These are phyloP conservation scores for Mimachlamys varia DNA, from an alignment of 2,888 invertebrate genomes.

Conservation along the genomic window DNA sequence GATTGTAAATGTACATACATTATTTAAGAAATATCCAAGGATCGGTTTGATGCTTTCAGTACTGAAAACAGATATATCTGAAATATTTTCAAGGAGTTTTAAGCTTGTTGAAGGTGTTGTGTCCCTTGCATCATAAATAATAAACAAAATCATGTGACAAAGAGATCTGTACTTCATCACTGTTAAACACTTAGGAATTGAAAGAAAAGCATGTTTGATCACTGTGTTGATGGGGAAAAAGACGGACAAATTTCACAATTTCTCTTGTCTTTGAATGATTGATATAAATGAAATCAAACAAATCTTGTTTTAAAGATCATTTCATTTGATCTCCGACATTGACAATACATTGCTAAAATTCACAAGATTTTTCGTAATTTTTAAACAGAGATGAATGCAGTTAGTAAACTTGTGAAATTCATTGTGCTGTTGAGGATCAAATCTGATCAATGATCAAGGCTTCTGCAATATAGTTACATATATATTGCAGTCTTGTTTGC, in stretches of 20 bases:
- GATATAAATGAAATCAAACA: no score
- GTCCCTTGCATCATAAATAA: conserved; percentile 29
- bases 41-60: not conserved
- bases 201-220: not conserved
- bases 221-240: not conserved
- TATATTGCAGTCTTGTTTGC: no score
- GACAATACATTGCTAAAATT: no score
- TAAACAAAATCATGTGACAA: not conserved
- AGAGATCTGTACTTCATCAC: conserved; percentile 13
- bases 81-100: not conserved
- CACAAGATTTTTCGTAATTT: no score
- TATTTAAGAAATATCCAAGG: not conserved
- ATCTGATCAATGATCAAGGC: no score
- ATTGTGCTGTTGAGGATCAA: no score
- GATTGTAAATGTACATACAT: not conserved
- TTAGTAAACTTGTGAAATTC: no score
- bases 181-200: not conserved
- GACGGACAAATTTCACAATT: not conserved
- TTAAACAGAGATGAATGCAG: no score
- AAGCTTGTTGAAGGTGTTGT: not conserved
- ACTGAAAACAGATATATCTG: not conserved
- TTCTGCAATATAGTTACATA: no score
- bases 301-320: no score
- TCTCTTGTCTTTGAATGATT: not conserved
- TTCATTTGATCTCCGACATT: no score